Evolutionary conservation across 1,140 invertebrate species (phyloP).

Genomic region (Wiebesia pumilae): DNA sequence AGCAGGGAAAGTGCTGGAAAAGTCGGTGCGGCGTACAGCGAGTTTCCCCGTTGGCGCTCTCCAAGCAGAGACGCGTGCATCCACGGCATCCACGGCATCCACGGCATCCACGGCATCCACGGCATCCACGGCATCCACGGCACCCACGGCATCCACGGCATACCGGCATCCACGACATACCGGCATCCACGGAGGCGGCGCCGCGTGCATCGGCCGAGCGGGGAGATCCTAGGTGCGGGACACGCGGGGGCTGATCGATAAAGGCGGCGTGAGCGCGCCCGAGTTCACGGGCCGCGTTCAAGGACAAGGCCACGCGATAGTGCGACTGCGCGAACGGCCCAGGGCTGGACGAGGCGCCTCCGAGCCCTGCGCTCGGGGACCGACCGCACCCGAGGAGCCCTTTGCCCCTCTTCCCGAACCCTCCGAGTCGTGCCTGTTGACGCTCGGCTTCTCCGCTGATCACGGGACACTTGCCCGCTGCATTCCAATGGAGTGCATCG

Average conservation of each 20-base stretch:
- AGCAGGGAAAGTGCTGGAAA: too few relatives aligned
- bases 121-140: too few relatives aligned
- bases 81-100: too few relatives aligned
- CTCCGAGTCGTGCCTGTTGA: too few relatives aligned
- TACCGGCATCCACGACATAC: too few relatives aligned
- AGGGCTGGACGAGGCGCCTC: conserved; percentile 1
- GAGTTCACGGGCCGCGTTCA: conserved; percentile 76
- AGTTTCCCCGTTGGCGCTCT: too few relatives aligned
- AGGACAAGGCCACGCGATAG: conserved; percentile 77
- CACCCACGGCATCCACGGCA: too few relatives aligned
- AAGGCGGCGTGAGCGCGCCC: conserved; percentile 66
- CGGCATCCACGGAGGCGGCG: background rate
- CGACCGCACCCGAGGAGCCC: background rate
- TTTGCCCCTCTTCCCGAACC: background rate
- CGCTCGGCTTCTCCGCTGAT: background rate
- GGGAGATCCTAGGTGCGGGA: background rate
- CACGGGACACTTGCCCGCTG: background rate
- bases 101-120: too few relatives aligned
- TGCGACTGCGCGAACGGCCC: conserved; percentile 61
- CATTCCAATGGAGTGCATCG: background rate
- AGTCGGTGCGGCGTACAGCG: too few relatives aligned
- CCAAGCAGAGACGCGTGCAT: too few relatives aligned
- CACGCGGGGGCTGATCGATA: conserved; percentile 73
- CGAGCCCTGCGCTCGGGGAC: conserved; percentile 23
- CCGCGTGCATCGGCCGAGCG: conserved; percentile 11